Conservation (phyloP, 2,888 invertebrate species). For the Lucinisca nassula region DNA sequence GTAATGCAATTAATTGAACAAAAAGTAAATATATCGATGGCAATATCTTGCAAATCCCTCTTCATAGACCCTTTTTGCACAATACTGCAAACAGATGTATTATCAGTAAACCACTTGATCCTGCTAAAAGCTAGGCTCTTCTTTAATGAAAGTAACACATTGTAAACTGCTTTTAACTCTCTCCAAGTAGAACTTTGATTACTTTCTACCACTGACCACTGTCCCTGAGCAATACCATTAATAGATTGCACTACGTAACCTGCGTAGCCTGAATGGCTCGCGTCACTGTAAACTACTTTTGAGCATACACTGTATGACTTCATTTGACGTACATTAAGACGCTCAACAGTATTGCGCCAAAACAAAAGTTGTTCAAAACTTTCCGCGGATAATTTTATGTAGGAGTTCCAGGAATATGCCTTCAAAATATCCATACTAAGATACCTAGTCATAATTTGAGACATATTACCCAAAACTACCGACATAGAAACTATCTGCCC, state of each 20-base stretch:
- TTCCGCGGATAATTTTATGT: conserved; percentile 29
- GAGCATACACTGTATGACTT: not conserved
- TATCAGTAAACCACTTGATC: conserved; percentile 50
- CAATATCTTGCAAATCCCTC: conserved; percentile 37
- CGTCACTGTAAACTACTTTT: conserved; percentile 32
- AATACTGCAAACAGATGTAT: conserved; percentile 17
- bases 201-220: conserved; percentile 7
- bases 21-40: conserved; percentile 9
- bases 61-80: conserved; percentile 47
- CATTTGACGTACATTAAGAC: conserved; percentile 3
- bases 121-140: not conserved
- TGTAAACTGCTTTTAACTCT: conserved; percentile 23
- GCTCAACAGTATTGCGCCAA: conserved; percentile 1
- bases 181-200: conserved; percentile 42
- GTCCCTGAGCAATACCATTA: conserved; percentile 30
- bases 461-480: conserved; percentile 59
- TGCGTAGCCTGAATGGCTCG: conserved; percentile 29
- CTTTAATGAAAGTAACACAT: conserved; percentile 14
- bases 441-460: conserved; percentile 64
- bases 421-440: conserved; percentile 49
- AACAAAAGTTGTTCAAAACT: conserved; percentile 18
- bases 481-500: conserved; percentile 67
- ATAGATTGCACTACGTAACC: conserved; percentile 25
- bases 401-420: conserved; percentile 29
- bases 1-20: conserved; percentile 12